Base-by-base conservation (phyloP, 2,888 invertebrate species). In the Sturmia bella region DNA sequence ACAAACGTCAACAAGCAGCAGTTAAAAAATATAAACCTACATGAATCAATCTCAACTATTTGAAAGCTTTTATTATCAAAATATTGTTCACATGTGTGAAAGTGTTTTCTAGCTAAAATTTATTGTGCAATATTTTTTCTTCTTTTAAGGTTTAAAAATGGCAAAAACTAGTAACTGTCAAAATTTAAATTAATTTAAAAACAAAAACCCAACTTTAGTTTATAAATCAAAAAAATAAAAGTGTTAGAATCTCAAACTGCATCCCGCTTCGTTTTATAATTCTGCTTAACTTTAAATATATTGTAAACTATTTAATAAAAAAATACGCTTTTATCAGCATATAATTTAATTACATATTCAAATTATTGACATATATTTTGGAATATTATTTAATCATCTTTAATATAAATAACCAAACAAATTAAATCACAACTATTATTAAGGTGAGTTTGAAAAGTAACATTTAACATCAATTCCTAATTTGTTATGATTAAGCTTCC, bases 381-480 rank as follows among this genome's bases (percentile, higher is more conserved):
- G 56, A 61, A 72, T 72, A 66, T 63, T 68, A 68, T 81, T 76
- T 80, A 68, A 76, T 50, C 56, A 63, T 7, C 73, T 54, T 43
- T 24, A 68, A 39, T 48, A 66, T 45, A 41, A 57, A 6, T 12
- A 57, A 45, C 21, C n/a, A n/a, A 72, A 59, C 43, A 63, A 32
- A 32, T 32, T 32, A 32, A 32, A 32, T 7, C 32, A 73, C 73
- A 41, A 39, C 37, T 66, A 75, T 52, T 52, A 76, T 56, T 81
- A 81, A 75, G 75, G 80, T 80, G 37, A 80, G 80, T 50, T 57
- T 6, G 27, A 61, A 24, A 54, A 13, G 9, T 7, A 9, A 37
- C n/a, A 21, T 32, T 11, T 45, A 12, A 5, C 21, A n/a, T n/a
- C 6, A 54, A 54, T 21, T 59, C 39, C 2, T 12, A 13, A 17